Percentiles rank a stretch among this genome's conserved stretches.
phyloP scores from a whole-genome alignment of 2,797 vertebrate species.

The Poeciliopsis turneri region DNA sequence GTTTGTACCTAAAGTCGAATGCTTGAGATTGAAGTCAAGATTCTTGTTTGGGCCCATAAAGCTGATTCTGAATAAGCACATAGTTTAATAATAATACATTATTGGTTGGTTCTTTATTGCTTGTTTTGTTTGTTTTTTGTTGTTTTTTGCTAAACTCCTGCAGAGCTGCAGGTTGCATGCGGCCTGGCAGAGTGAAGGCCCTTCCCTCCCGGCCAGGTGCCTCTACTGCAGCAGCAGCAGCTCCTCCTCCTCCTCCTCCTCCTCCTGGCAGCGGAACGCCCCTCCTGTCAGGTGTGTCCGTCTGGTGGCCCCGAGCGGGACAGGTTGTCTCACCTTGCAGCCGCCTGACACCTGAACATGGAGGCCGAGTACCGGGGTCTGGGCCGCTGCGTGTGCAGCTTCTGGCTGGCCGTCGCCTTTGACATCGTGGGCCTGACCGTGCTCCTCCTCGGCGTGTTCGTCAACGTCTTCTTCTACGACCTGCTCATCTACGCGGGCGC shows the following conservation, averaged over 20 bases:
- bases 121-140: too few relatives aligned
- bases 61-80: too few relatives aligned
- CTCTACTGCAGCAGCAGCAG: neutral
- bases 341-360: constrained; percentile 43
- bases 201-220: neutral
- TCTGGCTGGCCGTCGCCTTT: constrained; percentile 90
- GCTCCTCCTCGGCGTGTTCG: constrained; percentile 86
- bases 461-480: constrained; percentile 85
- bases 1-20: too few relatives aligned
- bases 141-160: too few relatives aligned
- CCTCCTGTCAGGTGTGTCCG: constrained; percentile 22
- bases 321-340: constrained; percentile 48
- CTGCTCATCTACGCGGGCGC: constrained; percentile 91
- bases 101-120: too few relatives aligned
- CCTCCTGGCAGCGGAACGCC: constrained; percentile 29
- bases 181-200: too few relatives aligned
- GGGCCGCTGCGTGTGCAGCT: constrained; percentile 86
- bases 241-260: constrained; percentile 7
- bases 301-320: neutral
- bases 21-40: too few relatives aligned
- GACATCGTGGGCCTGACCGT: constrained; percentile 83
- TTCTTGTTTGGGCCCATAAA: too few relatives aligned
- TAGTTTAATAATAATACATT: too few relatives aligned
- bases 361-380: constrained; percentile 72
- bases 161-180: too few relatives aligned